Evolutionary conservation across 64 coral and sea anemone genomes (phyloP), one percentile per base, ranked within the genome.

Genomic region (Anthopleura sola): DNA sequence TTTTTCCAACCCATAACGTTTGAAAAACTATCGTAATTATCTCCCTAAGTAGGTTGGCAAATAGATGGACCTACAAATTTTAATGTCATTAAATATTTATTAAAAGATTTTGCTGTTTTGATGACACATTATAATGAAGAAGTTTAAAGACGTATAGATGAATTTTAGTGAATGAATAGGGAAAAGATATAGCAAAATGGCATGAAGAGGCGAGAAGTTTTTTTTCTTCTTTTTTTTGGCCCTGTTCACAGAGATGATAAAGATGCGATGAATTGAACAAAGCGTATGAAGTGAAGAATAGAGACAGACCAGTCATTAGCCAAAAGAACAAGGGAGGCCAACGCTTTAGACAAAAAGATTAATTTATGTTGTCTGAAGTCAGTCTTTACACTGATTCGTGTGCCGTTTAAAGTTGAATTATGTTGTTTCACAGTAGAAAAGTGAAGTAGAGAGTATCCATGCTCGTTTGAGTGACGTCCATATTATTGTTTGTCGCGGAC

Each of bases 351-450:
- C 66, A 71, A 71, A 62, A 34, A 71, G 28, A 34, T 34, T 71
- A 32, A 33, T 32, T 34, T 32, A 71, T 71, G 12, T 32, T 36
- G 26, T 71, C 24, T 71, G 66, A 71, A 71, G 66, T 71, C 29
- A 71, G 34, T 71, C 58, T 71, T 71, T 32, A 32, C 28, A 71
- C n/a, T n/a, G n/a, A n/a, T 71, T 62, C 58, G 58, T 62, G 58
- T 62, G 58, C 58, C n/a, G 66, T 71, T 32, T 32, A 62, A 26
- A 71, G 26, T 71, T 71, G 13, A 71, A 71, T 71, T 32, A 34
- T 71, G 26, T 62, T 71, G 66, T 71, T 71, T 53, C 50, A 53
- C 50, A 53, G 12, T 53, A 53, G 46, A n/a, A n/a, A 44, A 44
- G 50, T 28, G 28, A 28, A 34, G 12, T n/a, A 26, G 60, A n/a